Conservation (phyloP, 2,113 vertebrate genomes). For the Ramphastos sulfuratus region DNA sequence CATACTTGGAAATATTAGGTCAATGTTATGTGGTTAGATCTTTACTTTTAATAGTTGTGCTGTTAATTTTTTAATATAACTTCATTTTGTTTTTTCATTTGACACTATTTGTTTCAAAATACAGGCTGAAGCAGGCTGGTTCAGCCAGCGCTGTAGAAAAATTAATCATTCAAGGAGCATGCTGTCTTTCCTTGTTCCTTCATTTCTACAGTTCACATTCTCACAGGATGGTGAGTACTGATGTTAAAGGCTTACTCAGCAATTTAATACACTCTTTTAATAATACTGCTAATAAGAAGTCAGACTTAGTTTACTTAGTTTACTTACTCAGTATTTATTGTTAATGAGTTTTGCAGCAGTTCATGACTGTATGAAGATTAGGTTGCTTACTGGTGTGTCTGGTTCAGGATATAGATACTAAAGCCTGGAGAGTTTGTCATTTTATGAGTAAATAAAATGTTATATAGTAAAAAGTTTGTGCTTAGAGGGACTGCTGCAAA, state of each 20-base stretch:
- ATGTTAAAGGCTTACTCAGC: not conserved
- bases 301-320: not conserved
- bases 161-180: slow-evolving; percentile 97
- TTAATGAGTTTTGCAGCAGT: not conserved
- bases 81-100: not conserved
- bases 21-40: not conserved
- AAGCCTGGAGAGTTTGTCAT: not conserved
- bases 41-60: not conserved
- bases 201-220: slow-evolving; percentile 93
- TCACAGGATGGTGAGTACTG: slow-evolving; percentile 91
- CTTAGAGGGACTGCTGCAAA: not conserved
- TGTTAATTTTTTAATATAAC: not conserved
- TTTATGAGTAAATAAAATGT: not conserved
- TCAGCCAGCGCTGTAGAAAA: slow-evolving; percentile 94
- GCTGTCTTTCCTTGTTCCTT: slow-evolving; percentile 93
- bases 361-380: not conserved
- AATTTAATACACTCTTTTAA: not conserved
- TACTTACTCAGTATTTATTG: not conserved
- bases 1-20: not conserved
- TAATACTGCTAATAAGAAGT: not conserved
- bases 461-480: not conserved
- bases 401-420: not conserved
- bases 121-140: slow-evolving; percentile 96
- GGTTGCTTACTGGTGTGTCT: not conserved
- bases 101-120: slow-evolving; percentile 22